A percentile compares a stretch with the other conserved stretches of the same genome.
phyloP scores from a whole-genome alignment of 1,140 invertebrate species.

The Aradophagus sp. region DNA sequence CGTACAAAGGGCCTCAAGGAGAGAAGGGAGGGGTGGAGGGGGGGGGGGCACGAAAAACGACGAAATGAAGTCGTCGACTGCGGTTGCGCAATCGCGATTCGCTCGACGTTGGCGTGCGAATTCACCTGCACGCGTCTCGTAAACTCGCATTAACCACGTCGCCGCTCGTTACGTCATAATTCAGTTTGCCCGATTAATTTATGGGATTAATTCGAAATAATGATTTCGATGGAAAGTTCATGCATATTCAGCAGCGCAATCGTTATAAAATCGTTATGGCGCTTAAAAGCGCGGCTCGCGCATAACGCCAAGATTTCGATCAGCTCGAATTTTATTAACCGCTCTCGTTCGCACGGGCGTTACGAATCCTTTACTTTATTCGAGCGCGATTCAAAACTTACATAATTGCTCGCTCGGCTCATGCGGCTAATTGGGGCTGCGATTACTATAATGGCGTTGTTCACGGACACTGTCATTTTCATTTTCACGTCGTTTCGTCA shows the following conservation, averaged over 20 bases:
- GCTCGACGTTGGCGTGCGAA: slow-evolving; percentile 49
- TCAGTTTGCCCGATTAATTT: slow-evolving; percentile 40
- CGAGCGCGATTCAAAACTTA: slow-evolving; percentile 37
- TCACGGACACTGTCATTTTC: too few relatives aligned
- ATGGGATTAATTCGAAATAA: slow-evolving; percentile 43
- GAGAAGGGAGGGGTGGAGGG: background rate
- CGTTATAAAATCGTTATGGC: slow-evolving; percentile 52
- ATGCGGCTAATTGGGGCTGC: slow-evolving; percentile 10
- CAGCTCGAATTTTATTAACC: slow-evolving; percentile 47
- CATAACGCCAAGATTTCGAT: slow-evolving; percentile 38
- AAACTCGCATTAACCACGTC: slow-evolving; percentile 45
- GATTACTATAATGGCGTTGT: too few relatives aligned
- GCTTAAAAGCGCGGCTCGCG: slow-evolving; percentile 32
- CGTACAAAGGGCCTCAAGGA: background rate
- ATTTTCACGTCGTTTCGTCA: too few relatives aligned
- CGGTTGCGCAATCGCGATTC: slow-evolving; percentile 45
- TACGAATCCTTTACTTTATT: slow-evolving; percentile 34
- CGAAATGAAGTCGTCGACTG: slow-evolving; percentile 26
- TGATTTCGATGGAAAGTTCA: slow-evolving; percentile 47
- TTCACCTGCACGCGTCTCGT: slow-evolving; percentile 42
- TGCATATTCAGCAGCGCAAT: slow-evolving; percentile 50
- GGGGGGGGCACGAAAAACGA: slow-evolving; percentile 1
- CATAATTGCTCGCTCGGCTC: slow-evolving; percentile 28
- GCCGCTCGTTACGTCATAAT: slow-evolving; percentile 46
- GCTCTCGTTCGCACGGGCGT: slow-evolving; percentile 39